Percentiles rank a stretch among this genome's conserved stretches.
Evolutionary conservation across 1,140 invertebrate species (phyloP).

Genomic region (Drosophila sproati): DNA sequence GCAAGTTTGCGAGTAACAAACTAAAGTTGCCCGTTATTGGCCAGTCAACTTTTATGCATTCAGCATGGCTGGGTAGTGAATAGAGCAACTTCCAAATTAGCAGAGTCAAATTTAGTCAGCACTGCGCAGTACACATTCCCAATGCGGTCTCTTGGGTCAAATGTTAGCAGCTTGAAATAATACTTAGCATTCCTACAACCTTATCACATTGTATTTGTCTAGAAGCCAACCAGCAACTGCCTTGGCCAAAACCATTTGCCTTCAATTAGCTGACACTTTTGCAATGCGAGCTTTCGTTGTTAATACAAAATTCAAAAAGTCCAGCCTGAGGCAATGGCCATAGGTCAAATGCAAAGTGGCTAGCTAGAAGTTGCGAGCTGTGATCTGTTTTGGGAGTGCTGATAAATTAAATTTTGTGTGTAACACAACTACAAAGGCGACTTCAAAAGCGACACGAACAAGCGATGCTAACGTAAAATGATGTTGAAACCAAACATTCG

Average conservation of each 20-base stretch:
- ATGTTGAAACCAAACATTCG: slow-evolving; percentile 67
- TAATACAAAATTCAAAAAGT: slow-evolving; percentile 14
- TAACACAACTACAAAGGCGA: slow-evolving; percentile 56
- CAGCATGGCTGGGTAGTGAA: slow-evolving; percentile 12
- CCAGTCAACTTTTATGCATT: slow-evolving; percentile 42
- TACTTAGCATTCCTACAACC: not conserved
- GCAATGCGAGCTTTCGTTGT: slow-evolving; percentile 1
- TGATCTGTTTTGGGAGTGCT: not conserved
- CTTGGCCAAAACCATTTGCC: slow-evolving; percentile 31
- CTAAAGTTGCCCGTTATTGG: not conserved
- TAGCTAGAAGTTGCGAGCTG: not conserved
- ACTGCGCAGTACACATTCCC: slow-evolving; percentile 1
- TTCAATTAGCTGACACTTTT: slow-evolving; percentile 11
- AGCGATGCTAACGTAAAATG: slow-evolving; percentile 52
- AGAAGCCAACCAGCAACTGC: slow-evolving; percentile 15
- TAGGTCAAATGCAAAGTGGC: slow-evolving; percentile 47
- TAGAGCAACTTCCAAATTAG: slow-evolving; percentile 26
- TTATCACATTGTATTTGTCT: slow-evolving; percentile 22
- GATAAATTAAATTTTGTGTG: slow-evolving; percentile 45
- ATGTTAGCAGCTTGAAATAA: not conserved
- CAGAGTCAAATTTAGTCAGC: slow-evolving; percentile 21
- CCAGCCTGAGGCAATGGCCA: slow-evolving; percentile 6
- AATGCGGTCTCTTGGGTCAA: slow-evolving; percentile 21
- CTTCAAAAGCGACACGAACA: slow-evolving; percentile 62
- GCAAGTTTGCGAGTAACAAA: slow-evolving; percentile 10